Evolutionary conservation across 2,113 vertebrate species (phyloP).

Genomic region (Centropus bengalensis): DNA sequence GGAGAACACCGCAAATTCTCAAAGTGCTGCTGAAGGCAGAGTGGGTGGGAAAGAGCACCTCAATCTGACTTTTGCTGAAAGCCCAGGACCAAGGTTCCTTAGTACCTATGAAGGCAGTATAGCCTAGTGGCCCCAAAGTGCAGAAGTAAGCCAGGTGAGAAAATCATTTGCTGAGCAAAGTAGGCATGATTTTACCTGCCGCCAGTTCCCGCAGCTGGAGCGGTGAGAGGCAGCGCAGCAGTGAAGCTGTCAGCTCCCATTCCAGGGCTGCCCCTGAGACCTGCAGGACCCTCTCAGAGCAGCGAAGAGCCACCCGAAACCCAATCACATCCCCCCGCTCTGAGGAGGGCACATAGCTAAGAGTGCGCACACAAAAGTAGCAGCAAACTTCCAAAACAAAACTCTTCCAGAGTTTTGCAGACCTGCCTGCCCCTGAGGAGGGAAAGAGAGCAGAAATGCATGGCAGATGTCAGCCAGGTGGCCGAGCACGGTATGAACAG

Average conservation of each 20-base stretch:
- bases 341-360: background rate
- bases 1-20: background rate
- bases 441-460: background rate
- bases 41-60: background rate
- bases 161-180: background rate
- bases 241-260: background rate
- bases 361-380: fast-evolving
- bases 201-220: background rate
- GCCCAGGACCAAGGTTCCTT: background rate
- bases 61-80: background rate
- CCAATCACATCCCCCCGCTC: background rate
- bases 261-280: background rate
- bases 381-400: background rate
- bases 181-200: background rate
- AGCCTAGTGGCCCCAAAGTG: background rate
- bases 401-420: background rate
- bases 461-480: background rate
- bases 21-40: background rate
- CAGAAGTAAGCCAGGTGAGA: background rate
- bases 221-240: background rate
- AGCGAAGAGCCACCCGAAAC: background rate
- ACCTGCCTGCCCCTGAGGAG: background rate
- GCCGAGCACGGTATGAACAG: fast-evolving
- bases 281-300: background rate
- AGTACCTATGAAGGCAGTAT: background rate